These are phyloP conservation scores for Sardinella longiceps DNA, from an alignment of 2,797 vertebrate genomes.

Conservation along the genomic window DNA sequence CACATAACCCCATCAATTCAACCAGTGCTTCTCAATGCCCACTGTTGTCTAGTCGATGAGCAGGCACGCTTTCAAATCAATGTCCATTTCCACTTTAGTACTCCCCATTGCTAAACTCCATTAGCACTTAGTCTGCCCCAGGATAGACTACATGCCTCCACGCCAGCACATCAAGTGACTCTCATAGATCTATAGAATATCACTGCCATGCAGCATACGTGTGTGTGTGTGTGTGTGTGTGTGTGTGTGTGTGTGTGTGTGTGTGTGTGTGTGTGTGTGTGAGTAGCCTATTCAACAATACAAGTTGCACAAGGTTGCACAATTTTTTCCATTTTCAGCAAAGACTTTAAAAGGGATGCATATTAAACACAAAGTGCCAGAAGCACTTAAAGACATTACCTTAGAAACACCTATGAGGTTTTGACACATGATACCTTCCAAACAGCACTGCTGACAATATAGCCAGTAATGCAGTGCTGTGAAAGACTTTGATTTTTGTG, in stretches of 20 bases:
- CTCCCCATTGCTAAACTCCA: conserved; percentile 32
- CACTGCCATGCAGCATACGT: not conserved
- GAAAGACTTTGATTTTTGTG: no score
- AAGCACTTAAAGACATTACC: not conserved
- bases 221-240: not conserved
- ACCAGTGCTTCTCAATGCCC: conserved; percentile 41
- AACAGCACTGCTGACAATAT: no score
- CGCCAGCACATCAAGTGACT: not conserved
- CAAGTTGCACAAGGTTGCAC: not conserved
- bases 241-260: not conserved
- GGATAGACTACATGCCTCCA: conserved; percentile 7
- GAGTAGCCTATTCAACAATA: not conserved
- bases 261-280: no score
- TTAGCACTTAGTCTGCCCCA: conserved; percentile 33
- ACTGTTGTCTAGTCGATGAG: conserved; percentile 59
- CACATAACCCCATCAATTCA: conserved; percentile 60
- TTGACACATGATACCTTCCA: no score
- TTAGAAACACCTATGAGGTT: no score
- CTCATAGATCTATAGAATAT: not conserved
- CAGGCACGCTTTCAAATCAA: conserved; percentile 65
- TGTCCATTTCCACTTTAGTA: conserved; percentile 70
- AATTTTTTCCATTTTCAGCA: not conserved
- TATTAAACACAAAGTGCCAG: not conserved
- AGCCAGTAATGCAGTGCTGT: no score
- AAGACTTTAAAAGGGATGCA: not conserved